Evolutionary conservation across 2,888 invertebrate species (phyloP), one percentile per base, ranked within the genome.

Genomic region (Hirtodrosophila confusa): DNA sequence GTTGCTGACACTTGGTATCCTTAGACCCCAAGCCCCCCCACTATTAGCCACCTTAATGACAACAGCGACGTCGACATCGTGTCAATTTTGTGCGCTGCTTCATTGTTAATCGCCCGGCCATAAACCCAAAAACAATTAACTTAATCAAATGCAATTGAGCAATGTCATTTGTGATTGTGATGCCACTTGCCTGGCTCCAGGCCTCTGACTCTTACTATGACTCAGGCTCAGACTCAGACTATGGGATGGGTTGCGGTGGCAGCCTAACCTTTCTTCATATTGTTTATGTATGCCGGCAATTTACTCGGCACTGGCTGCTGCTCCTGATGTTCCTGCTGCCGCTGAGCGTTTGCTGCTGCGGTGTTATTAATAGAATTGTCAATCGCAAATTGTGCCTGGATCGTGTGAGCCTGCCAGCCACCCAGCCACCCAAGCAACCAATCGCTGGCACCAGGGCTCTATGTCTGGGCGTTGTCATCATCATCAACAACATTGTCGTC

Each of bases 121-220:
- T 86, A 84, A 86, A 63, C 74, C 78, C 72, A 69, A 84, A 83
- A 86, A 84, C 84, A 84, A 84, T 84, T 84, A 84, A 84, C 70
- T 83, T 78, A 84, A 83, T 83, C 85, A 84, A 84, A 86, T 86
- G 83, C 84, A 83, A 84, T 84, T 84, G 86, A 84, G 84, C 86
- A 86, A 83, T 86, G 84, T 86, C 86, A 84, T 86, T 84, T 84
- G 70, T 84, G 84, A 83, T 83, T 83, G 83, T 70, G 70, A 41
- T 73, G 63, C 67, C 72, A 72, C 71, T 74, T 85, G 68, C 58
- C 69, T 56, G 57, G 43, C 23, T 39, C 27, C 50, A 39, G 33
- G 40, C 36, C 43, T 27, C 6, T 44, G 24, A 27, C 7, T 8
- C 9, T 27, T 27, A 27, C 27, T 27, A 5, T 27, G 5, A 7